Evolutionary conservation across 1,140 invertebrate species (phyloP).

Genomic region (Musca domestica): DNA sequence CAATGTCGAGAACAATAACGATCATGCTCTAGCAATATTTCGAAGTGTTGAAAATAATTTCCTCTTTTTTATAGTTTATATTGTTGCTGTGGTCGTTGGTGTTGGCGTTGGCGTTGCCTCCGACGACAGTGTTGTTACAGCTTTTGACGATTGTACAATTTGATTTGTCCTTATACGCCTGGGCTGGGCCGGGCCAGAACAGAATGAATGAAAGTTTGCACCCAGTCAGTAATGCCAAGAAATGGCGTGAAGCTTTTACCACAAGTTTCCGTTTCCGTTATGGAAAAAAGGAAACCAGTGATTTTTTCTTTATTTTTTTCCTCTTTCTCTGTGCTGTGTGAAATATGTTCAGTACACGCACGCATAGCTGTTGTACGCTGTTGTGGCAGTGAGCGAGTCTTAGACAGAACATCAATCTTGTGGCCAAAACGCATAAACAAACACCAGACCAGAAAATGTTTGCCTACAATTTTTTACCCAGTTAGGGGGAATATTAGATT

Average conservation of each 20-base stretch:
- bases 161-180: background rate
- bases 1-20: no score
- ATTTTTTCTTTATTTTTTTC: background rate
- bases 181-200: no score
- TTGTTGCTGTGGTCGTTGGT: no score
- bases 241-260: constrained; percentile 20
- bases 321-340: background rate
- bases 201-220: no score
- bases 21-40: background rate
- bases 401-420: no score
- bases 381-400: no score
- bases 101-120: no score
- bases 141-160: background rate
- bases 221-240: background rate
- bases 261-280: constrained; percentile 19
- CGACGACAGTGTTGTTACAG: no score
- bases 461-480: no score
- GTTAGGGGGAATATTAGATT: no score
- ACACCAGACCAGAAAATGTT: no score
- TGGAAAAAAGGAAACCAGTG: background rate
- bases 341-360: constrained; percentile 7
- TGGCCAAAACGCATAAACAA: no score
- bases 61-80: background rate
- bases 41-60: constrained; percentile 22
- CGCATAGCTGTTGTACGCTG: background rate